These are phyloP conservation scores for Emydocephalus ijimae DNA, from an alignment of 2,113 vertebrate genomes.

Conservation along the genomic window DNA sequence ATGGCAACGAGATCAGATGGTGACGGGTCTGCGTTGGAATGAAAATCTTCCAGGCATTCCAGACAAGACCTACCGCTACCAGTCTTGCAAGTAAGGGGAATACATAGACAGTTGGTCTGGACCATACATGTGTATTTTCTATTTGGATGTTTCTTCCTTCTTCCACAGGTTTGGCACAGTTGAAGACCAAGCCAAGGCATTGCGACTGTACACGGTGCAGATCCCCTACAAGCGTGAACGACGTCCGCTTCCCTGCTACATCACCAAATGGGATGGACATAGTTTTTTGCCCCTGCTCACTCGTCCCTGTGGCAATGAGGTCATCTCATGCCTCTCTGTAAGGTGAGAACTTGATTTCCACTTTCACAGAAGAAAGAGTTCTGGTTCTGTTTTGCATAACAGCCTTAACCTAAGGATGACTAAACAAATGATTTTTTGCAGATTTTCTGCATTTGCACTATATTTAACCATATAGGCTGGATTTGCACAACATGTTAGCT, in stretches of 20 bases:
- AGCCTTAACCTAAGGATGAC: not conserved
- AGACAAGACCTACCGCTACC: slow-evolving; percentile 84
- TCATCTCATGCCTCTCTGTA: slow-evolving; percentile 84
- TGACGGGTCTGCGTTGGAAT: slow-evolving; percentile 80
- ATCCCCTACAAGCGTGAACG: slow-evolving; percentile 91
- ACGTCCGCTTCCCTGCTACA: slow-evolving; percentile 85
- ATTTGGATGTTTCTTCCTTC: not conserved
- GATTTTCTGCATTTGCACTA: not conserved
- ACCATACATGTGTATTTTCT: not conserved
- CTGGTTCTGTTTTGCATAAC: not conserved
- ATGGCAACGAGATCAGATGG: slow-evolving; percentile 86
- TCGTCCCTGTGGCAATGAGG: slow-evolving; percentile 84
- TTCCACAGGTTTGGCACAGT: slow-evolving; percentile 81
- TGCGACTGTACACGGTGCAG: slow-evolving; percentile 92
- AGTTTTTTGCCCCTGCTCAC: slow-evolving; percentile 88
- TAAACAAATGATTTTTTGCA: not conserved
- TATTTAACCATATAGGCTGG: not conserved
- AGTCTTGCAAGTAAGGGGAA: slow-evolving; percentile 82
- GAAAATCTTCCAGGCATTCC: slow-evolving; percentile 80
- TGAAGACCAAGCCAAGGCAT: slow-evolving; percentile 76
- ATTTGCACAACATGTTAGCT: not conserved
- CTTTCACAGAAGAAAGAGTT: not conserved
- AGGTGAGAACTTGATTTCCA: slow-evolving; percentile 68
- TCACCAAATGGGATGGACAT: slow-evolving; percentile 92
- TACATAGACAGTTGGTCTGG: not conserved